Evolutionary conservation across 2,888 invertebrate species (phyloP).

Genomic region (Furcula furcula): DNA sequence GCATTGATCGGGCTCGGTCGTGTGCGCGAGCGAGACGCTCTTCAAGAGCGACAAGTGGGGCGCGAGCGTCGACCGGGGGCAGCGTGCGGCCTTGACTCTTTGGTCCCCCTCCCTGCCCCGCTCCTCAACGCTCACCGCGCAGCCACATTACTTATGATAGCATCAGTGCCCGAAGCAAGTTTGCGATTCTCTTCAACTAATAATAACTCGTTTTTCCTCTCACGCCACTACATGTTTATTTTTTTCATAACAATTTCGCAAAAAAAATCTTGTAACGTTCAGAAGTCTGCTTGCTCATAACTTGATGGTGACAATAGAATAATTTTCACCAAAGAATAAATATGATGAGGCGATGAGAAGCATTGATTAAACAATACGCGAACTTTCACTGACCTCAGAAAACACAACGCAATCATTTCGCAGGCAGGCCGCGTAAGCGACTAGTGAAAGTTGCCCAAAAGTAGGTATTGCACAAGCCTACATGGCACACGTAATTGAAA

Average conservation of each 20-base stretch:
- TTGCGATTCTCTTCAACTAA: slow-evolving; percentile 76
- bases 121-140: slow-evolving; percentile 61
- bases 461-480: slow-evolving; percentile 76
- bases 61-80: slow-evolving; percentile 90
- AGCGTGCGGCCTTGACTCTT: slow-evolving; percentile 89
- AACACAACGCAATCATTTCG: slow-evolving; percentile 72
- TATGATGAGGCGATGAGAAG: slow-evolving; percentile 12
- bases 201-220: slow-evolving; percentile 81
- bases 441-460: slow-evolving; percentile 79
- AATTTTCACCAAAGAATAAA: slow-evolving; percentile 2
- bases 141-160: slow-evolving; percentile 80
- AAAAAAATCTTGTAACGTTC: too few species aligned
- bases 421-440: slow-evolving; percentile 73
- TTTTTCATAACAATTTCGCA: slow-evolving; percentile 48
- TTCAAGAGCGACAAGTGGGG: slow-evolving; percentile 70
- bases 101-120: slow-evolving; percentile 46
- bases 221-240: slow-evolving; percentile 70
- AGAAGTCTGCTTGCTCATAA: slow-evolving; percentile 10
- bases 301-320: slow-evolving; percentile 3
- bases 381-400: slow-evolving; percentile 75
- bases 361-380: slow-evolving; percentile 50
- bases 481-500: slow-evolving; percentile 70
- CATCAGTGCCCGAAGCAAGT: slow-evolving; percentile 75
- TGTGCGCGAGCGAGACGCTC: slow-evolving; percentile 56
- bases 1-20: slow-evolving; percentile 54